These are phyloP conservation scores for Bubo blakistoni DNA, from an alignment of 2,113 vertebrate genomes.

Conservation along the genomic window DNA sequence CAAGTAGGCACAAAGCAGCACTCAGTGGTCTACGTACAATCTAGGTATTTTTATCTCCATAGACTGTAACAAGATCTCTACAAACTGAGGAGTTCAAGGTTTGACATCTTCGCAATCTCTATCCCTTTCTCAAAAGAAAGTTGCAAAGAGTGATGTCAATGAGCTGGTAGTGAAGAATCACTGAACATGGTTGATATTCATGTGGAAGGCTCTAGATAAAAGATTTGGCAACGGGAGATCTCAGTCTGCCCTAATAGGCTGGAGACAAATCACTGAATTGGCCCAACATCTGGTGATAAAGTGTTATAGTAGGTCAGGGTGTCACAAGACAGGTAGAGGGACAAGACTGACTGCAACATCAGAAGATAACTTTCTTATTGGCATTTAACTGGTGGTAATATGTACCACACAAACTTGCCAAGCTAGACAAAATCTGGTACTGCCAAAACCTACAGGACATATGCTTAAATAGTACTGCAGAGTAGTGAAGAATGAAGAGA, in stretches of 20 bases:
- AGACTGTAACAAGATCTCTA: not conserved
- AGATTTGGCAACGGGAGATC: not conserved
- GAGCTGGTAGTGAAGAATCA: not conserved
- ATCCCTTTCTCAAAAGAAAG: not conserved
- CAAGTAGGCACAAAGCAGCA: not conserved
- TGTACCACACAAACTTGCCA: not conserved
- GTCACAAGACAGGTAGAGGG: not conserved
- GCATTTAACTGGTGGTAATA: not conserved
- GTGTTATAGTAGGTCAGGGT: not conserved
- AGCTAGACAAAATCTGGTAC: not conserved
- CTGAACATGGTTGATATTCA: not conserved
- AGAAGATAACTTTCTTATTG: not conserved
- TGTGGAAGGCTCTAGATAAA: not conserved
- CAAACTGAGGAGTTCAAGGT: not conserved
- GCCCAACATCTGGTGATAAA: not conserved
- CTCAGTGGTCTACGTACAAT: rapidly evolving
- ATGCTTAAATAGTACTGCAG: not conserved
- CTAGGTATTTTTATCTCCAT: not conserved
- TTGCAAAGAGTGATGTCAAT: not conserved
- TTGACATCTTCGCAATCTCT: not conserved
- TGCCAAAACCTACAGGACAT: not conserved
- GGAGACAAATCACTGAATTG: not conserved
- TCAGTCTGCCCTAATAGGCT: not conserved
- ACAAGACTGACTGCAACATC: not conserved
- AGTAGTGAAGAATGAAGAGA: not conserved